These are phyloP conservation scores for Odontomyia ornata DNA, from an alignment of 2,888 invertebrate species.

Conservation along the genomic window DNA sequence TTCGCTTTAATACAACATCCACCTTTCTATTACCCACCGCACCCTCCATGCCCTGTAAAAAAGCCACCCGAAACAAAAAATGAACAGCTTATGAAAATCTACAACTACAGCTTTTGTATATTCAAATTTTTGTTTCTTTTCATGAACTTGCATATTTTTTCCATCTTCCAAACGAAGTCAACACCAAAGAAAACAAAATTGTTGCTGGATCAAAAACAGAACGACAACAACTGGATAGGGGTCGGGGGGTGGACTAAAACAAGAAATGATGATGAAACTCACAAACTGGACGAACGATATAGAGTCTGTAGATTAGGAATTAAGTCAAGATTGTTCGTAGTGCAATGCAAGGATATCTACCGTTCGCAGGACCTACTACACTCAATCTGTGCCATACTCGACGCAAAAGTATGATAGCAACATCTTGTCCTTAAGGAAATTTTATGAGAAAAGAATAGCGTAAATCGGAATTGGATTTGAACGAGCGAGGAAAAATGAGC, in stretches of 20 bases:
- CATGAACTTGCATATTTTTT: constrained; percentile 32
- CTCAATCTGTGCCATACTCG: neutral
- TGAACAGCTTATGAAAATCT: constrained; percentile 5
- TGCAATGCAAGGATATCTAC: constrained; percentile 22
- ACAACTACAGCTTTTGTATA: neutral
- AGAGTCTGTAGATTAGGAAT: constrained; percentile 34
- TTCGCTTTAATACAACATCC: neutral
- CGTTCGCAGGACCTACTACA: constrained; percentile 16
- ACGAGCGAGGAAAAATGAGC: neutral
- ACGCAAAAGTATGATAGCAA: neutral
- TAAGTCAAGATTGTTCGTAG: constrained; percentile 31
- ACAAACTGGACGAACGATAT: constrained; percentile 31
- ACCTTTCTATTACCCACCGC: neutral
- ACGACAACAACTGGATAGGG: no score
- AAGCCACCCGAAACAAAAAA: no score
- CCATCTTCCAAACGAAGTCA: neutral
- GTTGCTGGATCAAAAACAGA: no score
- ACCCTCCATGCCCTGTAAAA: no score
- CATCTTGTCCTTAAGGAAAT: constrained; percentile 35
- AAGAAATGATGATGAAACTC: constrained; percentile 38
- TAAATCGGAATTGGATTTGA: constrained; percentile 37
- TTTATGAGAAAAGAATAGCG: constrained; percentile 37
- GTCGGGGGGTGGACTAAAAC: neutral
- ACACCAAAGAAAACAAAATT: neutral
- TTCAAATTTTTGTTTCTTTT: constrained; percentile 28